These are phyloP conservation scores for Caretta caretta DNA, from an alignment of 2,113 vertebrate genomes.

Conservation along the genomic window DNA sequence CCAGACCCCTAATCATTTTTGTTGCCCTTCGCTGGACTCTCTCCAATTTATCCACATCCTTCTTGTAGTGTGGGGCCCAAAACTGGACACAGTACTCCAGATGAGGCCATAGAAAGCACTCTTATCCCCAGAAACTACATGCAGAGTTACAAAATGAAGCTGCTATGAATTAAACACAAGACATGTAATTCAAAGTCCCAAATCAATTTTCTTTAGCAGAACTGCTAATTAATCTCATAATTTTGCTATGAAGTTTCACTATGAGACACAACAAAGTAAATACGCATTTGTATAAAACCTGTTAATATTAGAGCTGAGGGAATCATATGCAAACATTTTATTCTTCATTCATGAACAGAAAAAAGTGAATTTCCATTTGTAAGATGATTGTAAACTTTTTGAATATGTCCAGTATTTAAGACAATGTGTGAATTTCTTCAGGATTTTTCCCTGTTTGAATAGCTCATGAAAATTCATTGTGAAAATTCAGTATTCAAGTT, in stretches of 20 bases:
- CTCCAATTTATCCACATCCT: too few species aligned
- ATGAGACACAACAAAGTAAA: not conserved
- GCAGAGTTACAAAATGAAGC: not conserved
- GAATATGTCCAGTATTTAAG: not conserved
- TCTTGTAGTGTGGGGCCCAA: too few species aligned
- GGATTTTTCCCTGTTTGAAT: not conserved
- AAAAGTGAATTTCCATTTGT: not conserved
- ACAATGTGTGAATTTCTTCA: not conserved
- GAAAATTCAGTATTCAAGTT: not conserved
- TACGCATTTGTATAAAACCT: not conserved
- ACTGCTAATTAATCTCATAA: not conserved
- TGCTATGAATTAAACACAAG: not conserved
- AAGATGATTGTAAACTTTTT: not conserved
- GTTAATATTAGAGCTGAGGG: not conserved
- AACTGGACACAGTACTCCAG: too few species aligned
- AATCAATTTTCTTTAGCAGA: not conserved
- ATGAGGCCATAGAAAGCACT: not conserved
- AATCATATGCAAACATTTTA: not conserved
- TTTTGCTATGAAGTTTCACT: not conserved
- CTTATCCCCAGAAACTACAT: not conserved
- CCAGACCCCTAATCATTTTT: too few species aligned
- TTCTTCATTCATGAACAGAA: not conserved
- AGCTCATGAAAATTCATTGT: not conserved
- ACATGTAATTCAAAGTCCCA: not conserved
- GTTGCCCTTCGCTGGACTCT: too few species aligned